Conservation (phyloP, 2,888 invertebrate species). For the Acronicta alni region DNA sequence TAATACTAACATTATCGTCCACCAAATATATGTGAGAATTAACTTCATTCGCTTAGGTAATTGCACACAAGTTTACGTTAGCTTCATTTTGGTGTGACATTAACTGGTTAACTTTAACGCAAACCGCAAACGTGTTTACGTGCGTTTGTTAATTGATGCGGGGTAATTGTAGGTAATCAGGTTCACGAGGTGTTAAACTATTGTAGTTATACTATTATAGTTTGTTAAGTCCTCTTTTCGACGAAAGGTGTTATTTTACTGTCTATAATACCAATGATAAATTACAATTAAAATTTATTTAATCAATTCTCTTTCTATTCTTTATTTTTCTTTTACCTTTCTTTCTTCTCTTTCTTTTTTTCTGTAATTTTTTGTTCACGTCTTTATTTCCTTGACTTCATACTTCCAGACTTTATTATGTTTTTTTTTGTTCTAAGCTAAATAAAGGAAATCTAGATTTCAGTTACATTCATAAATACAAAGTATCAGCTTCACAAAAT, state of each 20-base stretch:
- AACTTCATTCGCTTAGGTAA: constrained; percentile 47
- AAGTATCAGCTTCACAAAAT: neutral
- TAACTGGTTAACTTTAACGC: constrained; percentile 40
- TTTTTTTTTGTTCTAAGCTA: neutral
- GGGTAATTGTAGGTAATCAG: constrained; percentile 32
- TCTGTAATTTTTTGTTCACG: no score
- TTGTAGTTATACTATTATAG: constrained; percentile 32
- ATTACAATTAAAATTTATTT: no score
- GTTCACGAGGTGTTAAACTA: constrained; percentile 30
- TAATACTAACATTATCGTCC: constrained; percentile 59
- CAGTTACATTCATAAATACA: no score
- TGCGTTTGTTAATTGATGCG: constrained; percentile 49
- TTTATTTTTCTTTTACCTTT: no score
- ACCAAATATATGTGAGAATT: constrained; percentile 54
- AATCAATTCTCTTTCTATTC: no score
- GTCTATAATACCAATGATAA: no score
- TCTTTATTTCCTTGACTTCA: no score
- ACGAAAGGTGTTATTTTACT: neutral
- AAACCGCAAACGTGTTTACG: constrained; percentile 47
- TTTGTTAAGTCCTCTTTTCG: constrained; percentile 15
- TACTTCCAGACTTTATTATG: no score
- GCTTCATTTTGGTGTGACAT: constrained; percentile 51
- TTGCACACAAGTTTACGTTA: constrained; percentile 39
- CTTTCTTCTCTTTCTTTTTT: no score
- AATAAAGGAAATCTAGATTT: neutral